These are phyloP conservation scores for Brachionichthys hirsutus DNA, from an alignment of 2,113 vertebrate species.

Conservation along the genomic window DNA sequence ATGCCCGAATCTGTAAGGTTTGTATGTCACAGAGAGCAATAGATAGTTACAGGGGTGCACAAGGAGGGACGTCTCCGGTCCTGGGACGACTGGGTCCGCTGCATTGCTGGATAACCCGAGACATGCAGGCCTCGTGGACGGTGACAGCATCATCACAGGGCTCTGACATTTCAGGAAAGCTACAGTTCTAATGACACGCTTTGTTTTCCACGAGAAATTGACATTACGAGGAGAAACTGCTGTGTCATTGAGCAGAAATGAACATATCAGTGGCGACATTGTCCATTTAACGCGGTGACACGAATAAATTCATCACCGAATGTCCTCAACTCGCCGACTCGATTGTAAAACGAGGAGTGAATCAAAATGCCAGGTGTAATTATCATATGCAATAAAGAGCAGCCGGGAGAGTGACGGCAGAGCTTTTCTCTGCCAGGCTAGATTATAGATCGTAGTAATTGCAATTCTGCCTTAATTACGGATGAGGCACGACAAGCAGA, in stretches of 20 bases:
- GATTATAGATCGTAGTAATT: slow-evolving; percentile 65
- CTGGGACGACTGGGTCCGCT: slow-evolving; percentile 40
- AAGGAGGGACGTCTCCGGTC: slow-evolving; percentile 45
- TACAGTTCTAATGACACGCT: slow-evolving; percentile 37
- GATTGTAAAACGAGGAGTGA: slow-evolving; percentile 57
- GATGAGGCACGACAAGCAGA: slow-evolving; percentile 37
- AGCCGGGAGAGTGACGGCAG: slow-evolving; percentile 51
- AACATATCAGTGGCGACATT: slow-evolving; percentile 53
- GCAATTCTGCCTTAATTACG: slow-evolving; percentile 61
- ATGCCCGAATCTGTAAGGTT: slow-evolving; percentile 59
- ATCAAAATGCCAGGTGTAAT: slow-evolving; percentile 68
- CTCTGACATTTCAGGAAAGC: slow-evolving; percentile 55
- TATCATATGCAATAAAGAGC: slow-evolving; percentile 59
- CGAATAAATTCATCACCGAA: slow-evolving; percentile 55
- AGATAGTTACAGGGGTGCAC: slow-evolving; percentile 45
- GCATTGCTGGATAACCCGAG: slow-evolving; percentile 29
- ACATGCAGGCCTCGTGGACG: slow-evolving; percentile 31
- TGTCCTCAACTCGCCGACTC: slow-evolving; percentile 46
- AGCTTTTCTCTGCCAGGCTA: slow-evolving; percentile 52
- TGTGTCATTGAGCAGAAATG: slow-evolving; percentile 49
- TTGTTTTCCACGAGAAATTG: slow-evolving; percentile 39
- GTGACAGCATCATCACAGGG: slow-evolving; percentile 32
- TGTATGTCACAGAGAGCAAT: slow-evolving; percentile 66
- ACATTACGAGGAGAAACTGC: slow-evolving; percentile 42
- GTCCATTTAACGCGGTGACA: slow-evolving; percentile 57